Evolutionary conservation across 2,797 vertebrate species (phyloP), one percentile per base, ranked within the genome.

Genomic region (Pipistrellus pygmaeus): DNA sequence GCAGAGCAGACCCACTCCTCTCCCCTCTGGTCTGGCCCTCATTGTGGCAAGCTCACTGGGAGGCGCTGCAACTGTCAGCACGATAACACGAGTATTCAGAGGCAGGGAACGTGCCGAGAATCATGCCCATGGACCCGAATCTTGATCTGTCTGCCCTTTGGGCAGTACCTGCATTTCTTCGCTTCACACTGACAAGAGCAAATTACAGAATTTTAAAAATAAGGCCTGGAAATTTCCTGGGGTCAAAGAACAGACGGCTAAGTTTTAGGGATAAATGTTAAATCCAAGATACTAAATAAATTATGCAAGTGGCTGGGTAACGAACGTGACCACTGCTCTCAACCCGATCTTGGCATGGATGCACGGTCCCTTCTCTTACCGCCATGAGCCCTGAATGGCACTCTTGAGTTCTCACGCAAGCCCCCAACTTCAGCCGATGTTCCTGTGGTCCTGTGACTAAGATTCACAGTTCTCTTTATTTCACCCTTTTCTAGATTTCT

Each of bases 391-490:
- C 20, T 30, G 55, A 62, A n/a, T 0, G 30, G 25, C 25, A 21
- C 15, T 41, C 12, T 6, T 30, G 0, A 0, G 32, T 51, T 88
- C 17, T 66, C 48, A 41, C 8, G 69, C 46, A 51, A 82, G 38
- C 44, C 18, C 15, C 57, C 68, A 62, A 1, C 11, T 8, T 57
- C 32, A 14, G 20, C 8, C 44, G 15, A 2, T 78, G 57, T 82
- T 68, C 14, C 88, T 66, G 32, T 25, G 69, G 55, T 55, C 60
- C 48, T 66, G 20, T 73, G 46, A 76, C 64, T 69, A 38, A 80
- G 21, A 69, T 21, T 89, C 93, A 85, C 30, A 60, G 30, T 60
- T 87, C 51, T 93, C 71, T 86, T 35, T 57, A 75, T 84, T 23
- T 85, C 53, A 46, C 21, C 2, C 30, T 68, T 89, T 23, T 51